phyloP scores from a whole-genome alignment of 2,797 vertebrate species.

The Danio kyathit region DNA sequence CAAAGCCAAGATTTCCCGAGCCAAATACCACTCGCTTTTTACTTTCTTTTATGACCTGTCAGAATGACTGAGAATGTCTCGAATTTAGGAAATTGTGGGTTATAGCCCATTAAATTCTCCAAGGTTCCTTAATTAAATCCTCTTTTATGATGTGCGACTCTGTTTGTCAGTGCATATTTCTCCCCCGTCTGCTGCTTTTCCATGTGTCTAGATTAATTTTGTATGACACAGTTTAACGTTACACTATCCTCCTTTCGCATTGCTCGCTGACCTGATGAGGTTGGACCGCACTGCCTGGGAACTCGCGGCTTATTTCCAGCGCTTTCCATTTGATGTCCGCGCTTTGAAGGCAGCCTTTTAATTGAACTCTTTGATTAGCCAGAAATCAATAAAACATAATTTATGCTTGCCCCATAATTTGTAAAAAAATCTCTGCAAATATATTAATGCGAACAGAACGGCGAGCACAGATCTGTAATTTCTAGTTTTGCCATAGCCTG shows the following conservation, averaged over 20 bases:
- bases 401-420: slow-evolving; percentile 74
- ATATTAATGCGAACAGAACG: slow-evolving; percentile 74
- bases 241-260: slow-evolving; percentile 56
- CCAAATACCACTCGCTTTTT: slow-evolving; percentile 35
- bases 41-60: slow-evolving; percentile 36
- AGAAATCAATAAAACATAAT: slow-evolving; percentile 78
- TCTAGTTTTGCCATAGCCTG: slow-evolving; percentile 76
- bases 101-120: slow-evolving; percentile 32
- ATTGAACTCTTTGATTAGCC: slow-evolving; percentile 71
- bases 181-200: slow-evolving; percentile 23
- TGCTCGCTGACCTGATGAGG: slow-evolving; percentile 58
- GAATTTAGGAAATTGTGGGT: slow-evolving; percentile 46
- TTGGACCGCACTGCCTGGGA: slow-evolving; percentile 72
- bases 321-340: slow-evolving; percentile 54
- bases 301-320: slow-evolving; percentile 68
- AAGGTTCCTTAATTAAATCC: slow-evolving; percentile 30
- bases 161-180: slow-evolving; percentile 31
- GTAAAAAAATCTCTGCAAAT: slow-evolving; percentile 64
- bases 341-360: slow-evolving; percentile 70
- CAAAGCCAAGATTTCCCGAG: slow-evolving; percentile 19
- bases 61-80: slow-evolving; percentile 37
- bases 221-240: slow-evolving; percentile 69
- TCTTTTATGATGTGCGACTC: slow-evolving; percentile 25
- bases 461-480: slow-evolving; percentile 78
- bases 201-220: slow-evolving; percentile 21